phyloP scores from a whole-genome alignment of 1,140 invertebrate genomes.

The Drosophila pruinosa region DNA sequence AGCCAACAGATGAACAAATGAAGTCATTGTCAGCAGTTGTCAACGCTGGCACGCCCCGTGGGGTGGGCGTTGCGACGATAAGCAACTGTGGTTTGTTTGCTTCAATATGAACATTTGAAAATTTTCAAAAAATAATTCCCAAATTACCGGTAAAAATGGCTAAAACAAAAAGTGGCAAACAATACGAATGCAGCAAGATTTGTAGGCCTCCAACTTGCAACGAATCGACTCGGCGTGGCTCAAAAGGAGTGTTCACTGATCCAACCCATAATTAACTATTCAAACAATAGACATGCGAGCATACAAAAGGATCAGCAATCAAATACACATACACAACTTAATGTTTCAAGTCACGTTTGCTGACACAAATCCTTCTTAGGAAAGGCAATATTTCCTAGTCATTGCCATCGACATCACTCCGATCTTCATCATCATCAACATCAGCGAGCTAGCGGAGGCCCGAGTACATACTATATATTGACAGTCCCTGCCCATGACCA shows the following conservation, averaged over 20 bases:
- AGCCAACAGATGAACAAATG: conserved; percentile 39
- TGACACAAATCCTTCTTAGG: conserved; percentile 79
- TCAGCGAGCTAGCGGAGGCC: conserved; percentile 16
- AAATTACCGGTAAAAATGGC: conserved; percentile 74
- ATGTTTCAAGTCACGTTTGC: conserved; percentile 78
- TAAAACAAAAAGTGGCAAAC: conserved; percentile 44
- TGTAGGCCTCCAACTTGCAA: conserved; percentile 22
- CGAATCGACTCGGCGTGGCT: conserved; percentile 10
- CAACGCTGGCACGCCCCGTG: conserved; percentile 64
- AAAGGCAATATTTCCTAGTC: conserved; percentile 79
- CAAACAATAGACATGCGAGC: conserved; percentile 67
- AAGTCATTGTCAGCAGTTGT: conserved; percentile 78
- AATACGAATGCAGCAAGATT: conserved; percentile 7
- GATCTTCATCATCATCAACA: conserved; percentile 34
- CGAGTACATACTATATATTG: conserved; percentile 37
- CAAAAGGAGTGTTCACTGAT: conserved; percentile 74
- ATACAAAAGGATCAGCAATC: conserved; percentile 74
- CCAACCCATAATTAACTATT: conserved; percentile 81
- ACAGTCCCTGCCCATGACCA: conserved; percentile 35
- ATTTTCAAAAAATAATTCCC: conserved; percentile 69
- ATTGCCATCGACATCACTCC: conserved; percentile 36
- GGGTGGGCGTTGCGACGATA: conserved; percentile 12
- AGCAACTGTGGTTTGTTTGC: conserved; percentile 9
- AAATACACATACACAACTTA: conserved; percentile 58
- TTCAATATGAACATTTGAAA: conserved; percentile 52